A percentile compares a stretch with the other conserved stretches of the same genome.
Evolutionary conservation across 35 echinoderm and acorn worm species (phyloP).

Genomic region (Patiria miniata): DNA sequence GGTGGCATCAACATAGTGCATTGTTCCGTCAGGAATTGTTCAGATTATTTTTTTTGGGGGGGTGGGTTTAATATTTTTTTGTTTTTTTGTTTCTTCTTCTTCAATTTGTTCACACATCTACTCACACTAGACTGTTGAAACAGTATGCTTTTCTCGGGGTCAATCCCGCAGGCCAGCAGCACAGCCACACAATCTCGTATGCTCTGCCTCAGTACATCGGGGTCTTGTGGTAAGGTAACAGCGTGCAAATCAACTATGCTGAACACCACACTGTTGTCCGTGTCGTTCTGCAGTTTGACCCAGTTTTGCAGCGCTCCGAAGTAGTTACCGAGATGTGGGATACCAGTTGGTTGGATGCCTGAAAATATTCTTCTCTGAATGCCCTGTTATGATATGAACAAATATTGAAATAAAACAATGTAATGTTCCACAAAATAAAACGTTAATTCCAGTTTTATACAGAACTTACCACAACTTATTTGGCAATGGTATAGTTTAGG

Average conservation of each 20-base stretch:
- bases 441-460: too few species aligned
- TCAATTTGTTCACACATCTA: too few species aligned
- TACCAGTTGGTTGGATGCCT: constrained; percentile 95
- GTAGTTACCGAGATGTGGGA: constrained; percentile 94
- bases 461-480: too few species aligned
- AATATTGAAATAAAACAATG: too few species aligned
- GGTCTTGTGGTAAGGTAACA: constrained; percentile 92
- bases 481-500: too few species aligned
- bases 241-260: constrained; percentile 94
- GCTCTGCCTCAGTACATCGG: constrained; percentile 58
- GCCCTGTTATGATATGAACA: not conserved
- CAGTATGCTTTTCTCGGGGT: constrained; percentile 79
- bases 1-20: too few species aligned
- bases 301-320: constrained; percentile 89
- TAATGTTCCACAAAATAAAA: too few species aligned
- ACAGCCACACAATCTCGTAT: constrained; percentile 70
- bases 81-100: too few species aligned
- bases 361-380: constrained; percentile 69
- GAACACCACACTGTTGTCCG: constrained; percentile 49
- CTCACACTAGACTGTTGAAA: constrained; percentile 98
- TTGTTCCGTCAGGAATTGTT: too few species aligned
- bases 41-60: too few species aligned
- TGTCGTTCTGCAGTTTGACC: constrained; percentile 78
- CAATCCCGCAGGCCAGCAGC: constrained; percentile 83
- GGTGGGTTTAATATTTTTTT: too few species aligned